Evolutionary conservation across 1,140 invertebrate species (phyloP).

Genomic region (Hyphantria cunea): DNA sequence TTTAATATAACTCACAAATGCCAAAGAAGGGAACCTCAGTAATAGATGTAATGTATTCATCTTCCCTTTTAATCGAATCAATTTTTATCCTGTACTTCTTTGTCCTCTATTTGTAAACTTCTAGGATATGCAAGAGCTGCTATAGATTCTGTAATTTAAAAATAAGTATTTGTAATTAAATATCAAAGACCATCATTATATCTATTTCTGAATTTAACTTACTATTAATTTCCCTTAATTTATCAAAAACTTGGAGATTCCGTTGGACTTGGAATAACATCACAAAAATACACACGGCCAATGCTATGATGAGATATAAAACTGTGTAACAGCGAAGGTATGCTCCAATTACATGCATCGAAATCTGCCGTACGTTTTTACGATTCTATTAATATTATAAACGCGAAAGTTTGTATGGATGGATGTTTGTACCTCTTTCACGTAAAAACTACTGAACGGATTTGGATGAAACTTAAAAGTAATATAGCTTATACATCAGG

Average conservation of each 20-base stretch:
- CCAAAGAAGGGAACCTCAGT: constrained; percentile 32
- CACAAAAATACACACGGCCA: constrained; percentile 57
- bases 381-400: constrained; percentile 59
- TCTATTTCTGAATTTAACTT: too few species aligned
- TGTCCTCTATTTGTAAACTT: constrained; percentile 36
- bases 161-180: too few species aligned
- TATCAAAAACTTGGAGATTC: constrained; percentile 76
- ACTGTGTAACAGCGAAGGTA: constrained; percentile 61
- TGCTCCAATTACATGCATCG: constrained; percentile 71
- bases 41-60: constrained; percentile 36
- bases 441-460: too few species aligned
- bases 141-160: constrained; percentile 40
- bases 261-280: constrained; percentile 71
- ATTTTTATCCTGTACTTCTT: constrained; percentile 43
- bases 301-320: constrained; percentile 58
- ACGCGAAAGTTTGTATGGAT: too few species aligned
- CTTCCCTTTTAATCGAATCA: constrained; percentile 33
- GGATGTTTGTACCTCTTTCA: too few species aligned
- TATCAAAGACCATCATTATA: too few species aligned
- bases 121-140: constrained; percentile 33
- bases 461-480: too few species aligned
- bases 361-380: too few species aligned
- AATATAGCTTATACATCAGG: too few species aligned
- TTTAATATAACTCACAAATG: constrained; percentile 40
- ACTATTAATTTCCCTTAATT: constrained; percentile 57